Evolutionary conservation across 2,113 vertebrate genomes (phyloP).

Genomic region (Apaloderma vittatum): DNA sequence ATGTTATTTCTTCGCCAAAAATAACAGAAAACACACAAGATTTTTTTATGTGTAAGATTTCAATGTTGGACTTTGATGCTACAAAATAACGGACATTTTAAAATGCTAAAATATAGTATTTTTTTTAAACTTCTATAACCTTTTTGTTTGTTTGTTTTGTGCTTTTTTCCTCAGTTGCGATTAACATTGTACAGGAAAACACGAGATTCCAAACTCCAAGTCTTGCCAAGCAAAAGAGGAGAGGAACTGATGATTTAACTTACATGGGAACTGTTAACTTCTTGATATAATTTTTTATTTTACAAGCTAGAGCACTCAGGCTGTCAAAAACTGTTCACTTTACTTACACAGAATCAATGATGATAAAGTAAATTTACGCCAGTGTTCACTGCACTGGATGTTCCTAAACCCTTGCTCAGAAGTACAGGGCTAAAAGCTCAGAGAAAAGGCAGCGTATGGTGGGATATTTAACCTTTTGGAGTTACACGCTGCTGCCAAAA

Average conservation of each 20-base stretch:
- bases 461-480: neutral
- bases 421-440: neutral
- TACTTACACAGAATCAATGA: neutral
- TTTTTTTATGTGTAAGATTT: neutral
- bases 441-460: neutral
- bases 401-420: neutral
- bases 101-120: neutral
- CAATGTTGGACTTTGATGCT: neutral
- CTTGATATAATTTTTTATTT: neutral
- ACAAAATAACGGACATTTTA: neutral
- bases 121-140: neutral
- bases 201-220: neutral
- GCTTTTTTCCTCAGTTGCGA: neutral
- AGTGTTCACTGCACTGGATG: neutral
- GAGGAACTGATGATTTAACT: neutral
- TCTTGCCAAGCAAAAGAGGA: neutral
- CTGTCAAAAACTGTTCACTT: neutral
- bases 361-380: neutral
- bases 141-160: neutral
- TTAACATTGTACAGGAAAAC: neutral
- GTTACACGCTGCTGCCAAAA: neutral
- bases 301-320: neutral
- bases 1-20: accelerated
- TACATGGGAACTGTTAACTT: neutral
- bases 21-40: neutral